A percentile compares a stretch with the other conserved stretches of the same genome.
These are phyloP conservation scores for Sebastes cheni DNA, from an alignment of 2,797 vertebrate genomes.

Conservation along the genomic window DNA sequence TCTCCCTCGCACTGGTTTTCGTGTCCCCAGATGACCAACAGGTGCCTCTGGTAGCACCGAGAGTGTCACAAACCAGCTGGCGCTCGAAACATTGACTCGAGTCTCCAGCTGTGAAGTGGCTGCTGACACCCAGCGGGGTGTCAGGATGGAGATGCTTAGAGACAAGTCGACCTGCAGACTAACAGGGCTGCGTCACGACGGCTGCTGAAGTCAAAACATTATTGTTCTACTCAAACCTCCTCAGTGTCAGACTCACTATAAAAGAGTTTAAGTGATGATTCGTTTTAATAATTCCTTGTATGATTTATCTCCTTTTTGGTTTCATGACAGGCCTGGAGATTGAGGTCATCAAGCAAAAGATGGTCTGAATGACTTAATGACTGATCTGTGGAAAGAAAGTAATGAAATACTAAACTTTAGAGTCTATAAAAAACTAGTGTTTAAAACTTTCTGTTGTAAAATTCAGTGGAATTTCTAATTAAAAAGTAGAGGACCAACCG, in stretches of 20 bases:
- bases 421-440: conserved; percentile 34
- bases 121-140: conserved; percentile 1
- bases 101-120: conserved; percentile 1
- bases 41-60: neutral
- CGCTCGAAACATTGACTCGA: neutral
- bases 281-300: neutral
- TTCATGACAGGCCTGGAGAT: conserved; percentile 33
- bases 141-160: neutral
- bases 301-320: conserved; percentile 17
- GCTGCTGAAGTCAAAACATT: conserved; percentile 1
- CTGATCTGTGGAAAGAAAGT: conserved; percentile 27
- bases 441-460: conserved; percentile 26
- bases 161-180: neutral
- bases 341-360: conserved; percentile 39
- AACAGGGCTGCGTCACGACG: neutral
- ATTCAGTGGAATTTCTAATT: conserved; percentile 28
- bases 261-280: neutral
- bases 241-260: neutral
- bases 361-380: conserved; percentile 35
- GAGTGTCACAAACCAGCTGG: conserved; percentile 19
- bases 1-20: neutral
- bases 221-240: neutral
- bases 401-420: conserved; percentile 29
- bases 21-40: conserved; percentile 6
- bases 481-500: neutral